Percentiles rank a stretch among this genome's conserved stretches.
Conservation (phyloP, 2,888 invertebrate species). For the Acronicta alni region DNA sequence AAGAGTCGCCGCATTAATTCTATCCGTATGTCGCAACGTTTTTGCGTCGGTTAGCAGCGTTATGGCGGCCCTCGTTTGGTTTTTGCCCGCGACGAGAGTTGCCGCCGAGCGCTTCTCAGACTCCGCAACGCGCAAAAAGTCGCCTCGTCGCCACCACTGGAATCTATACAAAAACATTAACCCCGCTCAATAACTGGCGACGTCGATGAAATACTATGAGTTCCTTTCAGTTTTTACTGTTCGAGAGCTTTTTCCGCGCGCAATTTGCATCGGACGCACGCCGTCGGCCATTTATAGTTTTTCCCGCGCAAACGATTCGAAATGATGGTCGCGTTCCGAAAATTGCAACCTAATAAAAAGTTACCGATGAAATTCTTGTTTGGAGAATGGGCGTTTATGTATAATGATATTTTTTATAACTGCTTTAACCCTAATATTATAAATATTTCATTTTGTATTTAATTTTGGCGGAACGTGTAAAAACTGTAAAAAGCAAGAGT, state of each 20-base stretch:
- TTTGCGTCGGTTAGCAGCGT: constrained; percentile 80
- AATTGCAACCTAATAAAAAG: constrained; percentile 75
- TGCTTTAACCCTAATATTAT: constrained; percentile 63
- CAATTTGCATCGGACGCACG: constrained; percentile 83
- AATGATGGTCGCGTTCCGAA: constrained; percentile 80
- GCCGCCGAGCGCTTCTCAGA: constrained; percentile 82
- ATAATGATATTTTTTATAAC: constrained; percentile 71
- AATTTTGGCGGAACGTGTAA: constrained; percentile 36
- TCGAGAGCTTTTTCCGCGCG: constrained; percentile 76
- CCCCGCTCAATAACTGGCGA: constrained; percentile 85
- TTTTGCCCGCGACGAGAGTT: constrained; percentile 72
- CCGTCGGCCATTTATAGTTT: constrained; percentile 79
- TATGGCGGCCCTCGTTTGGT: constrained; percentile 78
- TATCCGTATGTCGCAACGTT: constrained; percentile 83
- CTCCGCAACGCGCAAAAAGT: constrained; percentile 72
- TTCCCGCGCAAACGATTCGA: constrained; percentile 74
- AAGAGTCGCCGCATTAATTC: constrained; percentile 87
- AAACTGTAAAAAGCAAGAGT: constrained; percentile 29
- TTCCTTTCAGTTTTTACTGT: constrained; percentile 83
- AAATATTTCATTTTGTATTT: constrained; percentile 64
- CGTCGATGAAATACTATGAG: constrained; percentile 88
- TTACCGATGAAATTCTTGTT: constrained; percentile 81
- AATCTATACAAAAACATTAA: constrained; percentile 82
- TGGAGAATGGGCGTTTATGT: constrained; percentile 78
- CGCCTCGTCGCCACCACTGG: constrained; percentile 69